Base-by-base conservation (phyloP, 2,888 invertebrate genomes). In the Heteromyza rotundicornis region DNA sequence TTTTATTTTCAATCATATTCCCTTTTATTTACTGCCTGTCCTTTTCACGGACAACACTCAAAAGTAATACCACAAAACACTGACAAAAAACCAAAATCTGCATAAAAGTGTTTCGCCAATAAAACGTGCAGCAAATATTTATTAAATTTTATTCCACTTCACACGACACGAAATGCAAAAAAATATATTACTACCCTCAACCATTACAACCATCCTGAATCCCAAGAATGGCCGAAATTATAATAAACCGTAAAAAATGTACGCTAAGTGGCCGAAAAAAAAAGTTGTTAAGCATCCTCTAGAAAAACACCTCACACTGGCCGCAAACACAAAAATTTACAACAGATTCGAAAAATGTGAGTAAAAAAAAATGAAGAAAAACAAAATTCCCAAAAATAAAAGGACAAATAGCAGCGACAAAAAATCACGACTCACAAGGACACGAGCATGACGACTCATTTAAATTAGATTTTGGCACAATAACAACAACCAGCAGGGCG, bases 401-500 rank as follows among this genome's bases (percentile, higher is more conserved):
- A n/a, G 40, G 40, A 40, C 40, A 40, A 7, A 47, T 5, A 17
- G 20, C 20, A 7, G 5, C 19, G 8, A 47, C 19, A 47, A 47
- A 47, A 47, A 47, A 47, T 47, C 47, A 47, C 47, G 47, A 14
- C 53, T 32, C 3, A 20, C 19, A 44, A 60, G 55, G 44, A 57
- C 51, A 60, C 49, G 40, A n/a, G 56, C 55, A 57, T 59, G 57
- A 59, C 57, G 60, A 64, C 63, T 64, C 63, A 64, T 64, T 64
- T 60, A 64, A 64, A 64, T 64, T 60, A 60, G 60, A 64, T 64
- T 64, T 64, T 60, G 60, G 55, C 53, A 53, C 50, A 60, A 24
- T 32, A 56, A 22, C 56, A 56, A 44, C 20, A 56, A 23, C 24
- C 20, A 56, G 8, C 12, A 22, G 24, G 53, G n/a, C 27, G 20